Percentiles rank a stretch among this genome's conserved stretches.
Evolutionary conservation across 2,797 vertebrate species (phyloP).

Genomic region (Lepilemur ruficaudatus): DNA sequence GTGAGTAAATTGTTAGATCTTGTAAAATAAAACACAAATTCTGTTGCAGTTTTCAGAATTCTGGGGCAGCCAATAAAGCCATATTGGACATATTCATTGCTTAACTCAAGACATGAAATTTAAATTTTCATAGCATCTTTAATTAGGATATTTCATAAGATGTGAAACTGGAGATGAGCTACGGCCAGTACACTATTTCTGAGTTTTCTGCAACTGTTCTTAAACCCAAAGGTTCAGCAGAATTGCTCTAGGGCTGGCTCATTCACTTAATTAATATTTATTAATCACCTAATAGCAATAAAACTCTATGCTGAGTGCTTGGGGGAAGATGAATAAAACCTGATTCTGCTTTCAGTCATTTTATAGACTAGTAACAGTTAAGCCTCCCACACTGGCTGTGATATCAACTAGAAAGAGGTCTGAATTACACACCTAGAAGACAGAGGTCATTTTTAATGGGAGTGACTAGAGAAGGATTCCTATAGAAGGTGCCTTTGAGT

Average conservation of each 20-base stretch:
- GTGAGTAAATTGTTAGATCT: background rate
- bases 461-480: background rate
- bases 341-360: constrained; percentile 58
- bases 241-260: background rate
- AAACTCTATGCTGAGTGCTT: constrained; percentile 42
- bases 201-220: background rate
- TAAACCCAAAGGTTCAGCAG: background rate
- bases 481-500: background rate
- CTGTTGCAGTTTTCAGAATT: background rate
- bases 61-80: background rate
- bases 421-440: constrained; percentile 22
- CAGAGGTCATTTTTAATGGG: constrained; percentile 7
- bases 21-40: constrained; percentile 18
- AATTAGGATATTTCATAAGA: background rate
- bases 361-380: constrained; percentile 26
- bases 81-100: background rate
- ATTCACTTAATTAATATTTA: constrained; percentile 64
- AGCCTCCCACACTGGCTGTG: background rate
- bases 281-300: constrained; percentile 47
- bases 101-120: background rate
- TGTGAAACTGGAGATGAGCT: background rate
- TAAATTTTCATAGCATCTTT: background rate
- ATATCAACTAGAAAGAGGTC: background rate
- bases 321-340: constrained; percentile 21
- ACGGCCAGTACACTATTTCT: background rate